Evolutionary conservation across 2,888 invertebrate species (phyloP), one percentile per base, ranked within the genome.

Genomic region (Metalampra italica): DNA sequence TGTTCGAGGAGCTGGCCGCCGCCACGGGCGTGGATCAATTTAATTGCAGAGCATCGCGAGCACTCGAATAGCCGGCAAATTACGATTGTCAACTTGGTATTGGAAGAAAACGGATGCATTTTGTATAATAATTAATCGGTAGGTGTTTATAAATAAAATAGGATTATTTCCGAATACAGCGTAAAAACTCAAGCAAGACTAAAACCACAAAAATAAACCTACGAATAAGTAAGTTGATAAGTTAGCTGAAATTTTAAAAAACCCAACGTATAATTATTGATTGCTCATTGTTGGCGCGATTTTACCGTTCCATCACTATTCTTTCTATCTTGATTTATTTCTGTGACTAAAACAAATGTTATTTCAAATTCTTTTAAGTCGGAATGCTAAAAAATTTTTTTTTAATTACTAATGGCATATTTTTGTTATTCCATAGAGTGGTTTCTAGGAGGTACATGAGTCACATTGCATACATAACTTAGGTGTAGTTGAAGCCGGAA

Each of bases 1-100:
- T 74, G 71, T 78, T 75, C 64, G 68, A 71, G 72, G 69, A 67
- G 66, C 64, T 77, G 75, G 75, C 75, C 68, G 75, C 75, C 68
- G 64, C 64, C 56, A 51, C 62, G 53, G 60, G 57, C 62, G 62
- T 64, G 64, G 68, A 72, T 66, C 66, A 70, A 66, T 73, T 71
- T 71, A 77, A 72, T 69, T 65, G 64, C 55, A 55, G 56, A 58
- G 54, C 57, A 58, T 59, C 60, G 67, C 67, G 59, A 64, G 67
- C 63, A 62, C 64, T 60, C 54, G 53, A 51, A 45, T 55, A 55
- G 29, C 53, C 50, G 61, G 57, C 57, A 71, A 76, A 72, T 76
- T 73, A 68, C 65, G 56, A 68, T 71, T 69, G 71, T 65, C 66
- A 66, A 64, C 22, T 5, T 2, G 5, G 22, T 22, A 22, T 5